Base-by-base conservation (phyloP, 1,140 invertebrate genomes). In the Drosophila oshimai region DNA sequence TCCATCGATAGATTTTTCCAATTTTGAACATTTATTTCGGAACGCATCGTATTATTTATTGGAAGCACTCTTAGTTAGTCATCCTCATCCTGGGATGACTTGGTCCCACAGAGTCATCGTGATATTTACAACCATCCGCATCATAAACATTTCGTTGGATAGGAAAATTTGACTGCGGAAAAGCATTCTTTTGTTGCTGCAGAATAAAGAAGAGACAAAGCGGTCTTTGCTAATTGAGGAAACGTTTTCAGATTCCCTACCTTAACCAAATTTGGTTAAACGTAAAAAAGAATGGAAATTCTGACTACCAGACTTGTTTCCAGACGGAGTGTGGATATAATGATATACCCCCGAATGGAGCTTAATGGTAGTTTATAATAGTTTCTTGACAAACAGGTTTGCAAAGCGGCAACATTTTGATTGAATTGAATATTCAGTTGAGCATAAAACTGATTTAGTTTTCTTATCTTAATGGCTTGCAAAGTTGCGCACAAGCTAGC, bases 111-210 rank as follows among this genome's bases (percentile, higher is more conserved):
- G 46, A 75, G 77, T 75, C 77, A 80, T 80, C 53, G 53, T 44
- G 51, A 73, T 81, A 81, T 80, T 81, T 81, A 74, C 76, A 80
- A 53, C 45, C 76, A 64, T 44, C 41, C 18, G 28, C 39, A 68
- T 73, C 72, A 76, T 68, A 68, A 83, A 68, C 55, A 75, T 81
- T 81, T 54, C 62, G 20, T 49, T 51, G 44, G 29, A 34, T 62
- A 15, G 44, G 51, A 53, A 57, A 64, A 49, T 20, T 39, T 33
- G 39, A 50, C 50, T 64, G 60, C 50, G 72, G 73, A 81, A 75
- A 73, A 69, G 34, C 53, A 55, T 76, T 80, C 31, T 55, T 71
- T 74, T 74, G 39, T 79, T 47, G 53, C 37, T 28, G 22, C 57
- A 51, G 18, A 69, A 62, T 53, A 64, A 75, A 57, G 73, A 20